Conservation (phyloP, 1,140 invertebrate genomes). For the Andrena cerasifolii region DNA sequence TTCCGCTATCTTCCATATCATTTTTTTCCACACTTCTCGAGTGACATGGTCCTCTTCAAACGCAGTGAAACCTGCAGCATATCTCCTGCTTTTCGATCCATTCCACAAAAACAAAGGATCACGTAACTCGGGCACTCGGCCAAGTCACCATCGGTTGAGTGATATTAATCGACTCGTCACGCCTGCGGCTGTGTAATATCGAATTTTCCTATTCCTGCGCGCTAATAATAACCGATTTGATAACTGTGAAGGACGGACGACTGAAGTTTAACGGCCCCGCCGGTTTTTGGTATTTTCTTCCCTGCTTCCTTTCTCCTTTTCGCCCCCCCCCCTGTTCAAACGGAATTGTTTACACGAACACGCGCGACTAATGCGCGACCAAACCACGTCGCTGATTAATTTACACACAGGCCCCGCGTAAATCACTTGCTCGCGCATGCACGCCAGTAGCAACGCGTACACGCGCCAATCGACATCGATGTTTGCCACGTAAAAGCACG, state of each 20-base stretch:
- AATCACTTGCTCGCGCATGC: slow-evolving; percentile 23
- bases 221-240: slow-evolving; percentile 38
- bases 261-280: background rate
- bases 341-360: slow-evolving; percentile 24
- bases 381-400: slow-evolving; percentile 33
- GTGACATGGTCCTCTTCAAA: too few species aligned
- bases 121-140: background rate
- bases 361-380: too few species aligned
- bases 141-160: background rate
- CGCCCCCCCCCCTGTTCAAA: background rate
- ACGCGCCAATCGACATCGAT: slow-evolving; percentile 22
- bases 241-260: slow-evolving; percentile 23
- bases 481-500: slow-evolving; percentile 50
- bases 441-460: slow-evolving; percentile 19
- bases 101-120: background rate
- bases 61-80: too few species aligned
- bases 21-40: too few species aligned
- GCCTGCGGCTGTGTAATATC: background rate
- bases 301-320: background rate
- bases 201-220: background rate
- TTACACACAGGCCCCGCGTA: slow-evolving; percentile 34
- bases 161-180: background rate
- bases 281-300: background rate
- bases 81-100: too few species aligned
- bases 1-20: too few species aligned